Evolutionary conservation across 2,888 invertebrate species (phyloP).

Genomic region (Heliconius cydno): DNA sequence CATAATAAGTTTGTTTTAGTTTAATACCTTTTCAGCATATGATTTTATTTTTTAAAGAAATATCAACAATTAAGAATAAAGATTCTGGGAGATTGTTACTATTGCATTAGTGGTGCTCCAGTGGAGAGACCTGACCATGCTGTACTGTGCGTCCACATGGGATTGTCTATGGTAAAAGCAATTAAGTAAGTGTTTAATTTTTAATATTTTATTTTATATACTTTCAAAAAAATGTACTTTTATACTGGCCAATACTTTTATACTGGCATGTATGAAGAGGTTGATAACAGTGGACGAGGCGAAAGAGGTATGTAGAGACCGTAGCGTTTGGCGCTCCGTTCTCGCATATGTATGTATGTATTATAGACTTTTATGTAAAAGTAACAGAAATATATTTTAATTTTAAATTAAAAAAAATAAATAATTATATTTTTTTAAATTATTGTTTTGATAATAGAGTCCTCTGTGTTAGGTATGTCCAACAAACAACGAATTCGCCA

Average conservation of each 20-base stretch:
- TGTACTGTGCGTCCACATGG: slow-evolving; percentile 97
- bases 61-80: slow-evolving; percentile 97
- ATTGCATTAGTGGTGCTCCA: slow-evolving; percentile 98
- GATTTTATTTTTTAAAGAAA: slow-evolving; percentile 84
- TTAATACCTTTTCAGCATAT: not conserved
- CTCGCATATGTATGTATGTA: too few species aligned
- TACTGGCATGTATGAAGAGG: too few species aligned
- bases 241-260: too few species aligned
- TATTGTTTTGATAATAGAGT: not conserved
- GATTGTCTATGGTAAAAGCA: slow-evolving; percentile 97
- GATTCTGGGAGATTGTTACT: slow-evolving; percentile 98
- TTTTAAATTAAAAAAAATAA: too few species aligned
- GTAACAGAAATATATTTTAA: not conserved
- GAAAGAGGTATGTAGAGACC: too few species aligned
- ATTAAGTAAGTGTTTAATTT: slow-evolving; percentile 90
- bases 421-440: too few species aligned
- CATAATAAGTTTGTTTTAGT: not conserved
- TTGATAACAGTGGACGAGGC: too few species aligned
- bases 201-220: not conserved
- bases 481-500: slow-evolving; percentile 95
- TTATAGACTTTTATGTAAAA: not conserved
- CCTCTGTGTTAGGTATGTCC: slow-evolving; percentile 88
- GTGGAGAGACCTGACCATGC: slow-evolving; percentile 95
- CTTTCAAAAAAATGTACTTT: too few species aligned
- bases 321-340: too few species aligned